Base-by-base conservation (phyloP, 2,888 invertebrate genomes). In the Drosophila kambysellisi region DNA sequence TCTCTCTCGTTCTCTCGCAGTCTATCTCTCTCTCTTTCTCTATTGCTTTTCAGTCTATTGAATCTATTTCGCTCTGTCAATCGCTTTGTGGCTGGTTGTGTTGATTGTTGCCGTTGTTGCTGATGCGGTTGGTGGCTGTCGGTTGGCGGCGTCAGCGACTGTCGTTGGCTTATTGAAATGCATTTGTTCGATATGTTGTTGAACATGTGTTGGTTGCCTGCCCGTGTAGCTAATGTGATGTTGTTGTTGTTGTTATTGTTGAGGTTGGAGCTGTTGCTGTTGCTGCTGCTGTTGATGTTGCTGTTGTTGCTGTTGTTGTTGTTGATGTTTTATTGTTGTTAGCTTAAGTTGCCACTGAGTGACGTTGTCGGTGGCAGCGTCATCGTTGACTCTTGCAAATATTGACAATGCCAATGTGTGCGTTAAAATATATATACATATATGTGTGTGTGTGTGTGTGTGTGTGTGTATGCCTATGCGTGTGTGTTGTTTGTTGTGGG, bases 141-240 rank as follows among this genome's bases (percentile, higher is more conserved):
- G 79, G 59, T 57, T 70, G 57, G n/a, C 35, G 76, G 68, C 73
- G 67, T 73, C 79, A 76, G 78, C 76, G 74, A 65, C 74, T 74
- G 88, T 76, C 74, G 88, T 85, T 88, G 83, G 88, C 85, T 85
- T 85, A 85, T 85, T 88, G 88, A 85, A 85, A 85, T 85, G 85
- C 85, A 85, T 85, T 85, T 85, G 85, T 85, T 85, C 85, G 79
- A 85, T 85, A 85, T 88, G 88, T 83, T 87, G 86, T 88, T 83
- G 70, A 83, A 86, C 88, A 86, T 86, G 86, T 85, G 86, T 85
- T 86, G 74, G 78, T 59, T 79, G 66, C 43, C 50, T 70, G 71
- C 25, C 30, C 61, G 59, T 70, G 33, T 61, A 62, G 82, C 77
- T 79, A 82, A 76, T 84, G 81, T 79, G 25, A 25, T 74, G 74